Base-by-base conservation (phyloP, 2,888 invertebrate genomes). In the Ctenicera cuprea region DNA sequence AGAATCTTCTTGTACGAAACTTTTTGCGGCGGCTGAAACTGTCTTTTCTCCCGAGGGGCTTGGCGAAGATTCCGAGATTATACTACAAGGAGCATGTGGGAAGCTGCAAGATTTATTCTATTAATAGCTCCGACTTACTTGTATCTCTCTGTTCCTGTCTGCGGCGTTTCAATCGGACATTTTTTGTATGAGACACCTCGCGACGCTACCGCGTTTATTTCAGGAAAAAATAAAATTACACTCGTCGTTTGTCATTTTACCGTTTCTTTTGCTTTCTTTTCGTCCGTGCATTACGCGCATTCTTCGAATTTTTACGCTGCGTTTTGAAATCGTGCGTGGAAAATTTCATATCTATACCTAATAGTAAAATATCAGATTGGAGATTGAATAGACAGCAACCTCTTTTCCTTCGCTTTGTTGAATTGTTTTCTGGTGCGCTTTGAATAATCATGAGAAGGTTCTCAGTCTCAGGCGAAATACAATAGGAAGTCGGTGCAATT, bases 61-160 rank as follows among this genome's bases (percentile, higher is more conserved):
- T 77, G 77, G 77, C 76, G 74, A 76, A 77, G 74, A 76, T 73
- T 75, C 74, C 73, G 57, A 73, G 76, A 77, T 77, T 71, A 73
- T 65, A 71, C 73, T 71, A 71, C 71, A 74, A 71, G 68, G 71
- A 69, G 62, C 63, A 74, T 77, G 77, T 77, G 76, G 77, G 77
- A 77, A 76, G 77, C 75, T 71, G 70, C 68, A 62, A 76, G 77
- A 77, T 74, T 77, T 76, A 76, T 76, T 76, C 77, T 77, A 77
- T 77, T 77, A 76, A 76, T 77, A 77, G 74, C 74, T 48, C 61
- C 64, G 64, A 63, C 73, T 73, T 52, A 54, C 54, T 67, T 75
- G 62, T 52, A 57, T 63, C 54, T 73, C 50, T 45, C 63, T 43
- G 57, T 52, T 52, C 41, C 57, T 54, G 72, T 73, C 66, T 67